These are phyloP conservation scores for Paraescarpia echinospica DNA, from an alignment of 1,140 invertebrate species.

Conservation along the genomic window DNA sequence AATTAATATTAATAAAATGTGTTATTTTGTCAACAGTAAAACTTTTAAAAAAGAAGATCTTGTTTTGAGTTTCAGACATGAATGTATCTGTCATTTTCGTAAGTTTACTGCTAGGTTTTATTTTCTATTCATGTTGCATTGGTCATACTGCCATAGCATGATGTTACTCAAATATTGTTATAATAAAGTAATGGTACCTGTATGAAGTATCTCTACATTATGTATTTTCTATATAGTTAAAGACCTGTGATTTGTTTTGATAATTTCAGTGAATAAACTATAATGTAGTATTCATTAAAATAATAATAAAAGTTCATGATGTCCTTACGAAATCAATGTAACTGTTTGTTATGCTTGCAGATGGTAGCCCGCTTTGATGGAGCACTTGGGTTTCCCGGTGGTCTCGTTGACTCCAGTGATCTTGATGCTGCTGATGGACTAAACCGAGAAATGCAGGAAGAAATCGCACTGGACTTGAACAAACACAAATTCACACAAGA, in stretches of 20 bases:
- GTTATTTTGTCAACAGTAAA: no score
- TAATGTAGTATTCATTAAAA: background rate
- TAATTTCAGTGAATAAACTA: background rate
- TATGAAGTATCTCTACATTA: background rate
- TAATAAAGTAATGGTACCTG: background rate
- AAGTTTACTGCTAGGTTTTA: background rate
- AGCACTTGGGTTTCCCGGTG: constrained; percentile 65
- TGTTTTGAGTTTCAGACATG: no score
- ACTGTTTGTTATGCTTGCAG: constrained; percentile 44
- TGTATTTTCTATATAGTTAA: background rate
- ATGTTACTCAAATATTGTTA: background rate
- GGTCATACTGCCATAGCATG: background rate
- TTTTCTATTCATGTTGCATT: background rate
- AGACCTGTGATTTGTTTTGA: background rate
- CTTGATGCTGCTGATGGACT: constrained; percentile 57
- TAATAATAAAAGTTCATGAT: constrained; percentile 7
- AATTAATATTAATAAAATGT: no score
- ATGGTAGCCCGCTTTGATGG: constrained; percentile 68
- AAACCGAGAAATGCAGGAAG: constrained; percentile 63
- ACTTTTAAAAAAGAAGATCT: no score
- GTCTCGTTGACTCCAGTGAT: constrained; percentile 58
- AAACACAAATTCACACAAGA: constrained; percentile 39
- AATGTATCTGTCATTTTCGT: no score
- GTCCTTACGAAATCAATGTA: background rate
- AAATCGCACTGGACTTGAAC: constrained; percentile 60